Evolutionary conservation across 64 coral and sea anemone genomes (phyloP).

Genomic region (Actinia equina): DNA sequence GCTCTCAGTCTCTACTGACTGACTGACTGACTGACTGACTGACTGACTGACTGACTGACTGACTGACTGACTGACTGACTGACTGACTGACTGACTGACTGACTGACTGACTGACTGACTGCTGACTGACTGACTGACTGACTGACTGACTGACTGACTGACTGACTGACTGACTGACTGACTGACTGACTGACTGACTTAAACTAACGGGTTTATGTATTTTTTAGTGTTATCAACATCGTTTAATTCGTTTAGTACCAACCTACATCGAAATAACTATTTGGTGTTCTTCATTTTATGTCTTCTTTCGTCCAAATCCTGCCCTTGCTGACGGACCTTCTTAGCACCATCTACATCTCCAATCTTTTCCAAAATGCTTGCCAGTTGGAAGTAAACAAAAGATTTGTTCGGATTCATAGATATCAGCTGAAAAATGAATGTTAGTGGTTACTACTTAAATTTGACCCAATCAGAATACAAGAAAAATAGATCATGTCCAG

Average conservation of each 20-base stretch:
- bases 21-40: not conserved
- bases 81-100: not conserved
- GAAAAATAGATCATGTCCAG: too few species aligned
- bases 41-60: too few species aligned
- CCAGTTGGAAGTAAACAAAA: conserved; percentile 20
- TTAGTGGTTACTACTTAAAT: too few species aligned
- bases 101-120: too few species aligned
- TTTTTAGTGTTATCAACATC: too few species aligned
- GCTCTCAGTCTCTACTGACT: too few species aligned
- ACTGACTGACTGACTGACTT: not conserved
- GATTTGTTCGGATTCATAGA: not conserved
- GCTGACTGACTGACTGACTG: not conserved
- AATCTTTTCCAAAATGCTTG: conserved; percentile 21
- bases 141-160: too few species aligned
- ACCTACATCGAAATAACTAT: not conserved
- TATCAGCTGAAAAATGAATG: conserved; percentile 25
- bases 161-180: not conserved
- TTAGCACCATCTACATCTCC: conserved; percentile 40
- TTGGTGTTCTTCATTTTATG: not conserved
- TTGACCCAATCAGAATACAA: too few species aligned
- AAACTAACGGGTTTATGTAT: too few species aligned
- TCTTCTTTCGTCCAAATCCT: not conserved
- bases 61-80: not conserved
- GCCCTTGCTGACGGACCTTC: not conserved
- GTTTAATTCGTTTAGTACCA: too few species aligned